A percentile compares a stretch with the other conserved stretches of the same genome.
These are phyloP conservation scores for Pachymerium ferrugineum DNA, from an alignment of 2,888 invertebrate genomes.

Conservation along the genomic window DNA sequence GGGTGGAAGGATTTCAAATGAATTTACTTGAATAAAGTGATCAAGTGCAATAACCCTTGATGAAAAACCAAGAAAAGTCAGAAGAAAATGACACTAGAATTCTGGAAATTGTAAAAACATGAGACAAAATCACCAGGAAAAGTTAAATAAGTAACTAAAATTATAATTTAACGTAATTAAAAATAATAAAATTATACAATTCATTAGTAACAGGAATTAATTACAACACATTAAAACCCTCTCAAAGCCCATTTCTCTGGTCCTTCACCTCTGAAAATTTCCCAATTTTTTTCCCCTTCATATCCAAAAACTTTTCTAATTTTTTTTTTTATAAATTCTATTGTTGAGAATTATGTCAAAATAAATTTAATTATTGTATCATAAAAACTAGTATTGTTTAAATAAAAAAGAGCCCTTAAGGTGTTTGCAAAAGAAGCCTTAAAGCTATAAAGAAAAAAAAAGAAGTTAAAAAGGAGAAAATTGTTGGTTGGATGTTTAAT, in stretches of 20 bases:
- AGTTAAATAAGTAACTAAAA: background rate
- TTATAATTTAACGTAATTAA: background rate
- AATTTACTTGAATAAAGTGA: background rate
- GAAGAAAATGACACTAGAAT: background rate
- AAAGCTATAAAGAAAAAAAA: background rate
- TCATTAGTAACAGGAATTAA: background rate
- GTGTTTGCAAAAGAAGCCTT: background rate
- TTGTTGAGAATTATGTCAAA: constrained; percentile 13
- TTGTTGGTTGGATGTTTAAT: constrained; percentile 8
- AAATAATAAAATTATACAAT: background rate
- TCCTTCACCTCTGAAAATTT: background rate
- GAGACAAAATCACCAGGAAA: background rate
- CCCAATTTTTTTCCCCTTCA: background rate
- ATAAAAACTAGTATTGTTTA: constrained; percentile 13
- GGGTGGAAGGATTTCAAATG: background rate
- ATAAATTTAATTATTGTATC: constrained; percentile 8
- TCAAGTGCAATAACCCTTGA: constrained; percentile 7
- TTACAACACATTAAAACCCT: background rate
- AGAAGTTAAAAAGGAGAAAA: background rate
- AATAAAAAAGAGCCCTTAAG: background rate
- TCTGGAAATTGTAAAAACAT: background rate
- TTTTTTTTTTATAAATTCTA: background rate
- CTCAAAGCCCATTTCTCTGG: background rate
- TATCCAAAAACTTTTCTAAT: too few species aligned
- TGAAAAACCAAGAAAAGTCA: background rate